phyloP scores from a whole-genome alignment of 2,797 vertebrate genomes.

The Crenuchus spilurus region DNA sequence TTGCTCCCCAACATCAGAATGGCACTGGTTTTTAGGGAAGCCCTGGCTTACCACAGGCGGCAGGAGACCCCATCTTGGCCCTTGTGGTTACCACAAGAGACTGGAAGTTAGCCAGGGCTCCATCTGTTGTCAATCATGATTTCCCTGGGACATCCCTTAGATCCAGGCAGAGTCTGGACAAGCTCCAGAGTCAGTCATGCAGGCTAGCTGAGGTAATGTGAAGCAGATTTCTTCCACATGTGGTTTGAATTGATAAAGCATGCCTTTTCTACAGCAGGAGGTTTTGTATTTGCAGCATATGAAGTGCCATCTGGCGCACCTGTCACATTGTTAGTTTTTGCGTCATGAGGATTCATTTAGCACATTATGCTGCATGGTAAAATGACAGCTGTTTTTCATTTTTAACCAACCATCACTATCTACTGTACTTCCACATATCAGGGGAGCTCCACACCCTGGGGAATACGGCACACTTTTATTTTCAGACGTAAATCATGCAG shows the following conservation, averaged over 20 bases:
- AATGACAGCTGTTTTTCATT: conserved; percentile 59
- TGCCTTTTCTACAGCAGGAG: conserved; percentile 63
- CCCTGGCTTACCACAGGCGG: conserved; percentile 37
- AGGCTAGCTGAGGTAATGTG: conserved; percentile 68
- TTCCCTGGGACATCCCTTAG: conserved; percentile 35
- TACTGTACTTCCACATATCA: conserved; percentile 4
- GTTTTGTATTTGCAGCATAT: conserved; percentile 68
- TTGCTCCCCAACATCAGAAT: conserved; percentile 54
- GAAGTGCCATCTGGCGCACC: conserved; percentile 66
- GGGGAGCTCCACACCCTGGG: neutral
- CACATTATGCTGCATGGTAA: conserved; percentile 56
- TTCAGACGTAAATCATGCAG: conserved; percentile 36
- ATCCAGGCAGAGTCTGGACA: conserved; percentile 60
- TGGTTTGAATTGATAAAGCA: conserved; percentile 69
- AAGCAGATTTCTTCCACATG: conserved; percentile 72
- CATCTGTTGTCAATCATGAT: conserved; percentile 60
- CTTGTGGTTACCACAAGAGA: conserved; percentile 8
- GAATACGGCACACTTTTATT: conserved; percentile 28
- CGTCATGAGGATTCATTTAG: conserved; percentile 60
- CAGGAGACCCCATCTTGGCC: conserved; percentile 37
- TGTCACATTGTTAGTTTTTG: conserved; percentile 72
- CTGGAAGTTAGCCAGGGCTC: conserved; percentile 36
- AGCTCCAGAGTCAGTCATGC: conserved; percentile 53
- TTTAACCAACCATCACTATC: conserved; percentile 27
- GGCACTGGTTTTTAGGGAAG: conserved; percentile 44